A percentile compares a stretch with the other conserved stretches of the same genome.
phyloP scores from a whole-genome alignment of 1,140 invertebrate species.

The Thaumetopoea pityocampa region DNA sequence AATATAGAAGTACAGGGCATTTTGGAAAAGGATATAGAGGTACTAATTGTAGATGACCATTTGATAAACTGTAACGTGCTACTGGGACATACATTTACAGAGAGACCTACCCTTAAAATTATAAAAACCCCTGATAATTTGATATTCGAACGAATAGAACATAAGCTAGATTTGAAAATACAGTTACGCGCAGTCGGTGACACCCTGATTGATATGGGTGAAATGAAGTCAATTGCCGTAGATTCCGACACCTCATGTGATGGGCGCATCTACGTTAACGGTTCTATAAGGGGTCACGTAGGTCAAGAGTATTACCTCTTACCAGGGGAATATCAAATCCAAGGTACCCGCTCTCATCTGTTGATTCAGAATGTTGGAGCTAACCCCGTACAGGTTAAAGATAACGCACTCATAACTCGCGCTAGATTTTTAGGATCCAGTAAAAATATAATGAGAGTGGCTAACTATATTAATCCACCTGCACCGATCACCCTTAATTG shows the following conservation, averaged over 20 bases:
- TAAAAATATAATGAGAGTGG: not conserved
- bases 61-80: constrained; percentile 14
- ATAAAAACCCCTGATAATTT: constrained; percentile 19
- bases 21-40: constrained; percentile 14
- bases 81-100: constrained; percentile 17
- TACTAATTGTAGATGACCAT: constrained; percentile 18
- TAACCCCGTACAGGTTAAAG: constrained; percentile 1
- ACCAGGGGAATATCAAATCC: constrained; percentile 25
- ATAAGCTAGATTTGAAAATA: constrained; percentile 4
- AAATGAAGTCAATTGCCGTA: constrained; percentile 5
- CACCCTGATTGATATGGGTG: not conserved
- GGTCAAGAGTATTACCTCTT: constrained; percentile 19
- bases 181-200: not conserved
- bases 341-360: constrained; percentile 2
- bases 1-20: constrained; percentile 21
- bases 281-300: constrained; percentile 11
- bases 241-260: constrained; percentile 1
- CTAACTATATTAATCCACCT: not conserved
- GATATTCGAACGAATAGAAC: constrained; percentile 14
- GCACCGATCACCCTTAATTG: not conserved
- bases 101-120: constrained; percentile 13
- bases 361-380: constrained; percentile 18
- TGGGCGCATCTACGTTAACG: constrained; percentile 22
- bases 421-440: constrained; percentile 2
- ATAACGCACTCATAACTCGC: constrained; percentile 14